phyloP scores from a whole-genome alignment of 2,797 vertebrate species.

The Ptychadena robeensis region DNA sequence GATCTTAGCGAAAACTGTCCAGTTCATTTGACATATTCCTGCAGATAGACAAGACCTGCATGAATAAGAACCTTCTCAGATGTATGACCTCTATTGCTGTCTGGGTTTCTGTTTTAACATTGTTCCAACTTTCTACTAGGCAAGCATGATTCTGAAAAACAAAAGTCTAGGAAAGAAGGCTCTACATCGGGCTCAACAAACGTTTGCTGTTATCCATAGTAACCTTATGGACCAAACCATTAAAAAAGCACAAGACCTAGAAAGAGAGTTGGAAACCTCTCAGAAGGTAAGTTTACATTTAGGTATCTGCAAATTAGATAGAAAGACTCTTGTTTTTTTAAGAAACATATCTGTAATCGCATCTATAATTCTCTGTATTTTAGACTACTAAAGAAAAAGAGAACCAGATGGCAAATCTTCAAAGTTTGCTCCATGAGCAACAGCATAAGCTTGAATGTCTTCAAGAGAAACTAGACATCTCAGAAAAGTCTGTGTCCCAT shows the following conservation, averaged over 20 bases:
- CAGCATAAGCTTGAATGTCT: conserved; percentile 64
- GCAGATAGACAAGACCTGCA: no score
- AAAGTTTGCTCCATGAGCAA: conserved; percentile 63
- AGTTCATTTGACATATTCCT: no score
- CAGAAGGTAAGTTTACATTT: conserved; percentile 62
- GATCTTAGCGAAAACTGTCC: no score
- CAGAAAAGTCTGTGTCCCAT: conserved; percentile 61
- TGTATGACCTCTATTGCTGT: no score
- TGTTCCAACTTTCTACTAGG: conserved; percentile 70
- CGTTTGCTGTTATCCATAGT: conserved; percentile 61
- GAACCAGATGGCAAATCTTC: conserved; percentile 59
- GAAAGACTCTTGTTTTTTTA: no score
- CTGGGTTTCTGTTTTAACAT: no score
- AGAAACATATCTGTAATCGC: no score
- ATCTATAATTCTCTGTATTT: conserved; percentile 51
- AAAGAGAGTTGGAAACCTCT: conserved; percentile 64
- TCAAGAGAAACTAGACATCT: conserved; percentile 63
- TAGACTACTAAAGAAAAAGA: conserved; percentile 68
- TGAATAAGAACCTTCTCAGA: no score
- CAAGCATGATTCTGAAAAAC: conserved; percentile 74
- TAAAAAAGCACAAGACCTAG: conserved; percentile 51
- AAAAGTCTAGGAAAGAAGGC: conserved; percentile 71
- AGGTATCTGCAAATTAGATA: no score
- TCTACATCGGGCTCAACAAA: conserved; percentile 63
- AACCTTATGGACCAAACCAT: conserved; percentile 64